These are phyloP conservation scores for Cavia aperea DNA, from an alignment of 2,113 vertebrate genomes.

Conservation along the genomic window DNA sequence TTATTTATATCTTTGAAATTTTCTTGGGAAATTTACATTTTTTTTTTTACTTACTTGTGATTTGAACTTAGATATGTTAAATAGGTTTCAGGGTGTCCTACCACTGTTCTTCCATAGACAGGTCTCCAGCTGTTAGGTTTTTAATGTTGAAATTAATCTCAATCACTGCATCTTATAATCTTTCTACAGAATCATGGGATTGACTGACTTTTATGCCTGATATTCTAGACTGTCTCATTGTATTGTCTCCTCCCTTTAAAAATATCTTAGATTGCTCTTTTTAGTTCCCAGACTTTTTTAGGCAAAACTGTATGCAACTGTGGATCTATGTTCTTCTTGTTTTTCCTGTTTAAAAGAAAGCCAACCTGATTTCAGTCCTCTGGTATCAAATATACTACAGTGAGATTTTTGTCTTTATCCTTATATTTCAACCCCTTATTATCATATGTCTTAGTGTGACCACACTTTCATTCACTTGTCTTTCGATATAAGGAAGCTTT, in stretches of 20 bases:
- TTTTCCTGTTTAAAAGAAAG: background rate
- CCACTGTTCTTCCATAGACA: background rate
- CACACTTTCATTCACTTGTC: background rate
- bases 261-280: background rate
- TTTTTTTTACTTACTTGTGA: conserved; percentile 37
- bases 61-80: background rate
- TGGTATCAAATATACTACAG: background rate
- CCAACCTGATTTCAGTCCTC: background rate
- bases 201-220: background rate
- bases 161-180: background rate
- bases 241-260: background rate
- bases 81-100: conserved; percentile 12
- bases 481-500: background rate
- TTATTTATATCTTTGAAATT: background rate
- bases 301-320: background rate
- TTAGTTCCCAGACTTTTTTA: background rate
- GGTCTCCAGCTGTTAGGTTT: background rate
- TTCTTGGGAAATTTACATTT: background rate
- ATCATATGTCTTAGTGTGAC: background rate
- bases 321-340: background rate
- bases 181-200: background rate
- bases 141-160: conserved; percentile 50
- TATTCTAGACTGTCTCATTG: background rate
- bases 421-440: background rate
- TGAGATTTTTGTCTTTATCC: background rate